These are phyloP conservation scores for Digitonthophagus gazella DNA, from an alignment of 2,888 invertebrate genomes.

Conservation along the genomic window DNA sequence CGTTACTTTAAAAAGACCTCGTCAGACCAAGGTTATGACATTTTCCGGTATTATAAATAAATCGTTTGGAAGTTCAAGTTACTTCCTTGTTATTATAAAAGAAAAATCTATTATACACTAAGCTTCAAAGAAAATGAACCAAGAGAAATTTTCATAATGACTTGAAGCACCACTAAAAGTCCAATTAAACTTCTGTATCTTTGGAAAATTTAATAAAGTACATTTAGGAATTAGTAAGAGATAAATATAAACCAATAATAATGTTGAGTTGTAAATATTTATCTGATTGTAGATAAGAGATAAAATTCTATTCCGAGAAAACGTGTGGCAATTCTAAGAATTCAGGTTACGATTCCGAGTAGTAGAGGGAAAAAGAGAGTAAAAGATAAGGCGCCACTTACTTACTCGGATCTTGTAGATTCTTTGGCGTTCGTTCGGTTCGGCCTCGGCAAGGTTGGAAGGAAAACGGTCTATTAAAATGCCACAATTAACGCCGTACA, in stretches of 20 bases:
- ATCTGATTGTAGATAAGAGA: not conserved
- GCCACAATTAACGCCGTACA: too few species aligned
- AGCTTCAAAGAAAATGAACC: too few species aligned
- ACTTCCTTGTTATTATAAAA: not conserved
- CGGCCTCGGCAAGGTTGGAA: not conserved
- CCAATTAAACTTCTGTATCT: too few species aligned
- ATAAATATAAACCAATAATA: too few species aligned
- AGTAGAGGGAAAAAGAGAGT: not conserved
- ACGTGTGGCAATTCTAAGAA: not conserved
- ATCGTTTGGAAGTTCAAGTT: not conserved
- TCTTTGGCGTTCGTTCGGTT: not conserved
- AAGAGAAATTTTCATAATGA: too few species aligned
- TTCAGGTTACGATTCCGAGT: not conserved
- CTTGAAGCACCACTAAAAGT: too few species aligned
- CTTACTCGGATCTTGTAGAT: not conserved
- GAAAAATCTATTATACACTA: too few species aligned
- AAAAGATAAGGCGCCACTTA: not conserved
- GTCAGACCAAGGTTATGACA: not conserved
- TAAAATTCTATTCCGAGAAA: not conserved
- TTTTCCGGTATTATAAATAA: not conserved
- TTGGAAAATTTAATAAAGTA: too few species aligned
- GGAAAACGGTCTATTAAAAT: too few species aligned
- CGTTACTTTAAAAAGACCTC: not conserved
- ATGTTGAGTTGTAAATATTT: not conserved
- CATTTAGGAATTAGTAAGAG: too few species aligned